Evolutionary conservation across 2,113 vertebrate species (phyloP), one percentile per base, ranked within the genome.

Genomic region (Syngnathus floridae): DNA sequence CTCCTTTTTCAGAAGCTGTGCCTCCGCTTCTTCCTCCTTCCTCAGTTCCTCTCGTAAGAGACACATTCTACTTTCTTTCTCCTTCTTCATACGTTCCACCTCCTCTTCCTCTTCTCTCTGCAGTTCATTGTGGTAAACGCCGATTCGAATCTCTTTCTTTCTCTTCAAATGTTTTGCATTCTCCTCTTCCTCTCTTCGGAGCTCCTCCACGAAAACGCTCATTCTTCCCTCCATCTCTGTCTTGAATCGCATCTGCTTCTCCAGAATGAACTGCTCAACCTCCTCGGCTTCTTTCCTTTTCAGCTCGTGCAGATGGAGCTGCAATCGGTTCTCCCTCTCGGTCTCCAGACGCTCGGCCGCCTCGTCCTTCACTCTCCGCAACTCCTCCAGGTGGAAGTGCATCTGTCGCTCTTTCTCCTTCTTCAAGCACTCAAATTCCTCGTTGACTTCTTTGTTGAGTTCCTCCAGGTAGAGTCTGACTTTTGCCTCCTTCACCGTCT

Each of bases 241-340:
- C 60, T 62, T 62, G 26, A 62, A 45, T 16, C 37, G 60, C 17
- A 37, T 19, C 36, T 38, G 10, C 17, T 52, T 60, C 19, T 38
- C 59, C 38, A 26, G 13, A 21, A 43, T 61, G 19, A 61, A 43
- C n/a, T 43, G 59, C 40, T 61, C 38, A 13, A 45, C 6, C 19
- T 5, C 57, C 54, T 59, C 36, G 10, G 37, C 57, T 59, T 59
- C 57, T 38, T 59, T 38, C 21, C 9, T 19, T n/a, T 19, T 59
- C 9, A 59, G 4, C 8, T 38, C 57, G 11, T 59, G 17, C 35
- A 38, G 17, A 19, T n/a, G 10, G 31, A 21, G 36, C 17, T 21
- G 90, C 73, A 95, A 82, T 70, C 84, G 80, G 61, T 87, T 70
- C 19, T 59, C 36, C 19, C 11, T 59, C n/a, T 37, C 16, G 2